Percentiles rank a stretch among this genome's conserved stretches.
Evolutionary conservation across 53 echinoderm and acorn worm species (phyloP).

Genomic region (Echinarachnius parma): DNA sequence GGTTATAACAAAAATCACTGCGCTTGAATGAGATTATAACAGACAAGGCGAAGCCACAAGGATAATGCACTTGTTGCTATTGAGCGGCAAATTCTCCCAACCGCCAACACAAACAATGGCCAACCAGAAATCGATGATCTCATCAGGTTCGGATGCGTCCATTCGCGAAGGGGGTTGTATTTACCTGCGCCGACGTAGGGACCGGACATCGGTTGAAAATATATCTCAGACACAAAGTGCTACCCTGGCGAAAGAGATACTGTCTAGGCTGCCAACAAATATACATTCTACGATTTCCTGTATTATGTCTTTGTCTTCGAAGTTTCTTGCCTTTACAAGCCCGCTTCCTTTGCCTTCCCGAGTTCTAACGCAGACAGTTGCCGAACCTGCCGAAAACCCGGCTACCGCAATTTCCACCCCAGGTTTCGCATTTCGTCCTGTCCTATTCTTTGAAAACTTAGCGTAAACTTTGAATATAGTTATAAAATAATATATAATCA

Average conservation of each 20-base stretch:
- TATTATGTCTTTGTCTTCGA: constrained; percentile 31
- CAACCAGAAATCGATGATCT: constrained; percentile 85
- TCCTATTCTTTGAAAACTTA: constrained; percentile 30
- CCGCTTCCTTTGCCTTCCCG: no score
- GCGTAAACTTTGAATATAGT: constrained; percentile 36
- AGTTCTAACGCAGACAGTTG: no score
- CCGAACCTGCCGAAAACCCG: background rate
- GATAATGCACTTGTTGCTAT: constrained; percentile 42
- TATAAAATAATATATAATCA: constrained; percentile 17
- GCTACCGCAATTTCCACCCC: background rate
- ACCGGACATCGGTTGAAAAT: constrained; percentile 19
- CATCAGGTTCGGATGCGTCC: constrained; percentile 86
- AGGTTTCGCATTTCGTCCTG: constrained; percentile 30
- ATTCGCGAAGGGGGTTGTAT: constrained; percentile 52
- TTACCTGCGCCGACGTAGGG: constrained; percentile 4
- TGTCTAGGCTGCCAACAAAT: constrained; percentile 39
- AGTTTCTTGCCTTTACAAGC: constrained; percentile 30
- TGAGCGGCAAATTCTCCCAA: constrained; percentile 71
- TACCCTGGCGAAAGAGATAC: constrained; percentile 25
- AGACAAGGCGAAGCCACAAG: no score
- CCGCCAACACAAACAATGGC: constrained; percentile 80
- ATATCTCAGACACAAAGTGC: constrained; percentile 32
- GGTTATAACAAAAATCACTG: no score
- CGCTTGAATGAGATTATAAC: no score
- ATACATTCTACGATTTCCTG: constrained; percentile 48